Base-by-base conservation (phyloP, 2,888 invertebrate species). In the Ditula angustiorana region DNA sequence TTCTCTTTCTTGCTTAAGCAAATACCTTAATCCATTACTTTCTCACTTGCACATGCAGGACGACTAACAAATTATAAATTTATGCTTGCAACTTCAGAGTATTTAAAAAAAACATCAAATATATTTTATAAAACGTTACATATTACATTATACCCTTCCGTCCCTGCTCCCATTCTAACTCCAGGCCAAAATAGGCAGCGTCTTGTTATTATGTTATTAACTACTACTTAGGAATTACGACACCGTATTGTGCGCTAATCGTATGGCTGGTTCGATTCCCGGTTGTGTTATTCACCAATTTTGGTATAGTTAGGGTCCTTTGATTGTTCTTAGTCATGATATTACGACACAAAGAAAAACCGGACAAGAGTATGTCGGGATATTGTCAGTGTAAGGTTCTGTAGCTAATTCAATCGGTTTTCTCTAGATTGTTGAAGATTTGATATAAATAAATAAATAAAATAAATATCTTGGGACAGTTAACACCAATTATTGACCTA, bases 191-290 rank as follows among this genome's bases (percentile, higher is more conserved):
- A 64, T 47, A 47, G 64, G 64, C 53, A 26, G 44, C 52, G 64
- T 52, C 63, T 63, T 52, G 64, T 53, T 64, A 59, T 64, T 64
- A 64, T 64, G 59, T 64, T 57, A 64, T 64, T 64, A 64, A 53
- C 59, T 47, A 53, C 61, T 61, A 57, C 37, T 64, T 59, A 64
- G 64, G 19, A 59, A 64, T 64, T 64, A 64, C 64, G 64, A 59
- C 64, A 64, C 53, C 7, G 59, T 28, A 59, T 64, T 64, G 64
- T 59, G 26, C 61, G 52, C 16, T 49, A 49, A 53, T 35, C 33
- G 53, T 19, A 21, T 30, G n/a, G 47, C 41, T 41, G 53, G 53
- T 59, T 53, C 64, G 58, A 53, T 53, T 58, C 52, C 57, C 26
- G 52, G 21, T 35, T 26, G 44, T 26, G 8, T 60, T 41, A 63